phyloP scores from a whole-genome alignment of 2,113 vertebrate species.

The Tricholaema leucomelas region DNA sequence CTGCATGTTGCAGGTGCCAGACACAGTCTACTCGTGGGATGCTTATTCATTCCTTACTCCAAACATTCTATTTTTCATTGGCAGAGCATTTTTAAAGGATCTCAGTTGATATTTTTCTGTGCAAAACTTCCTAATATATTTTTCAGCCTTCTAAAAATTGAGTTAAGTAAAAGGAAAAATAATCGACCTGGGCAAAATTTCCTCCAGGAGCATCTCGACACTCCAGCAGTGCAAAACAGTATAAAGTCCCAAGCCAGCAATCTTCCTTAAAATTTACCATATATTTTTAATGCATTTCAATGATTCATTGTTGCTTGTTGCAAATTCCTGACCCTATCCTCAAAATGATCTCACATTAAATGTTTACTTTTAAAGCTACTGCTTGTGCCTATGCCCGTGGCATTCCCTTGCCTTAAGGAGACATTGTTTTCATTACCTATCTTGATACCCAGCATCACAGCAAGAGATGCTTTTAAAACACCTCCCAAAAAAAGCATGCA shows the following conservation, averaged over 20 bases:
- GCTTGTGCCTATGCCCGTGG: background rate
- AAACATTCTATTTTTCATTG: background rate
- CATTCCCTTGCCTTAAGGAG: rapidly evolving
- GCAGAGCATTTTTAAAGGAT: background rate
- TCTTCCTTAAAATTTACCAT: background rate
- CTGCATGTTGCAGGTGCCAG: background rate
- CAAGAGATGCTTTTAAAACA: background rate
- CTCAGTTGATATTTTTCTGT: rapidly evolving
- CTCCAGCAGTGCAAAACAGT: background rate
- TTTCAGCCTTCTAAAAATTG: background rate
- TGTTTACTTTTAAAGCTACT: background rate
- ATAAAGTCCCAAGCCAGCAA: background rate
- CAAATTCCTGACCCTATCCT: background rate
- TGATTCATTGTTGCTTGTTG: background rate
- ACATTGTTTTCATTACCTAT: rapidly evolving
- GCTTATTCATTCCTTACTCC: background rate
- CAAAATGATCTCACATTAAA: background rate
- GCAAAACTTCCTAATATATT: background rate
- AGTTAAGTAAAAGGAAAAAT: background rate
- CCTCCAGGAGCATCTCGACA: background rate
- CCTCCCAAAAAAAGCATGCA: background rate
- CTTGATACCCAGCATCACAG: background rate
- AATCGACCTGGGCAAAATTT: background rate
- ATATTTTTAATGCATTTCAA: background rate
- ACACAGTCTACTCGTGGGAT: background rate